Base-by-base conservation (phyloP, 2,888 invertebrate genomes). In the Hermaeophaga mercurialis region DNA sequence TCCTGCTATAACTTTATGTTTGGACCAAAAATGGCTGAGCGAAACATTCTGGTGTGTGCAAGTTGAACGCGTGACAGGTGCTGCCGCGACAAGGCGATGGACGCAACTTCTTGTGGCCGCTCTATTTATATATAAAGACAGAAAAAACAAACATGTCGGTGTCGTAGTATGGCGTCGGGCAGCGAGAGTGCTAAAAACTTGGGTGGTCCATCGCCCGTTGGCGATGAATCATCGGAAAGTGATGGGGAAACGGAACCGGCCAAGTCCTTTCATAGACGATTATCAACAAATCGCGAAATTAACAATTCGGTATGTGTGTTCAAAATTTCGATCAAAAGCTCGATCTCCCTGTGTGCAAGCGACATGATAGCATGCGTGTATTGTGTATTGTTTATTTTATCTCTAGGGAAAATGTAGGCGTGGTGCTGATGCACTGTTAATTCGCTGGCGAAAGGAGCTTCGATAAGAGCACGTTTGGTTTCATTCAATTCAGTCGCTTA, bases 211-310 rank as follows among this genome's bases (percentile, higher is more conserved):
- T 72, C 73, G 64, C 70, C 73, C 60, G 73, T 70, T 45, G 69
- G 66, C 60, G 86, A 85, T 66, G 86, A 85, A 66, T 85, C 86
- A 59, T 85, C 90, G 24, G 91, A 91, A 75, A 91, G 91, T 79
- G 92, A 92, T 76, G 88, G 86, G 77, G 91, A 91, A 76, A 85
- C 86, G 55, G 91, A 90, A 75, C 89, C 88, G 70, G 89, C 87
- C 65, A 84, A 82, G 75, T 85, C 85, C 67, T 87, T 90, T 76
- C 86, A 89, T 72, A 83, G 91, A 72, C 85, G 90, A 72, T 84
- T 91, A 75, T 91, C 91, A 59, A 91, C 90, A 59, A 90, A 90
- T 79, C 88, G 87, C 78, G 89, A 89, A 78, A 86, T 89, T 75
- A 90, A 88, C 77, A 85, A 86, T 79, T 83, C 89, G 84, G 91